Base-by-base conservation (phyloP, 2,888 invertebrate genomes). In the Phortica okadai region DNA sequence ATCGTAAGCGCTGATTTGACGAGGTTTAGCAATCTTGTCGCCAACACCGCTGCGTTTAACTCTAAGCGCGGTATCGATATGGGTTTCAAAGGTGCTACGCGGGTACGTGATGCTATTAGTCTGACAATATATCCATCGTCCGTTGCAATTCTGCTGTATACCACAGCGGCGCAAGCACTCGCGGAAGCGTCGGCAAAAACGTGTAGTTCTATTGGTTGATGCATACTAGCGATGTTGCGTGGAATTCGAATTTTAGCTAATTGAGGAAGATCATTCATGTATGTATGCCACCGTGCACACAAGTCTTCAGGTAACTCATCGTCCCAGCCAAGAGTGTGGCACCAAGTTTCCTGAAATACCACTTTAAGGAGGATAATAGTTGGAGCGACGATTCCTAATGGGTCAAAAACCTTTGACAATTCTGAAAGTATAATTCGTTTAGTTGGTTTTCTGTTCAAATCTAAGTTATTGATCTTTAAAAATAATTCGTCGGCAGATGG, bases 361-460 rank as follows among this genome's bases (percentile, higher is more conserved):
- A 74, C 42, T 16, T 74, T 74, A 14, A 77, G 66, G 0, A 75
- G 3, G 0, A 73, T 59, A 5, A 77, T 54, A n/a, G 73, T 42
- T 1, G 75, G 75, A 1, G 10, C 80, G 75, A 0, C 66, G 0
- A 81, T 50, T 4, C 80, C 79, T 6, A 81, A 69, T 0, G 77
- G 78, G 11, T 82, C 78, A 14, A 81, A 81, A 1, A 81, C 75
- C 16, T 75, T 66, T 25, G 79, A 66, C 5, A 77, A 72, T 14
- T 78, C 78, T 7, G 79, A 77, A 4, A 81, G 25, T 10, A 81
- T 44, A 3, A 10, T 58, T 14, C 79, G 59, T 33, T 79, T 79
- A 8, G 58, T 58, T 0, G 73, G 67, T 45, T 6, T 10, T 45
- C 45, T 45, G 45, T 45, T 10, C 0, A 45, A 45, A 45, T 45